Conservation (phyloP, 2,888 invertebrate genomes). For the Ischnus inquisitorius region DNA sequence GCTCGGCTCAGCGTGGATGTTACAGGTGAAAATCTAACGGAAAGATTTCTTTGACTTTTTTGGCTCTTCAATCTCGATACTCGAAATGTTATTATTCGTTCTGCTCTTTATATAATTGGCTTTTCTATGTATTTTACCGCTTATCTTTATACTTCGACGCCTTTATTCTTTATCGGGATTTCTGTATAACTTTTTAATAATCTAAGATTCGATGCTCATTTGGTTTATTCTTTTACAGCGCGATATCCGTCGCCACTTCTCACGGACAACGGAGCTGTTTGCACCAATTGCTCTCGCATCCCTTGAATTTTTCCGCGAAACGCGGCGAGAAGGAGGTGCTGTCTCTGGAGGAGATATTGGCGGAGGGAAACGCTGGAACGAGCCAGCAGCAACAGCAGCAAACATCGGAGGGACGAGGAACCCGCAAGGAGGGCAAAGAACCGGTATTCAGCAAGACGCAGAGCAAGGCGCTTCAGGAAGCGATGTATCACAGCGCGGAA, state of each 20-base stretch:
- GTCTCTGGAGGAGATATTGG: conserved; percentile 95
- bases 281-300: conserved; percentile 92
- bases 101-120: too few species aligned
- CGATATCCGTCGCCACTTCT: conserved; percentile 95
- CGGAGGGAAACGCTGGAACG: conserved; percentile 89
- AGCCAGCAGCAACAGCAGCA: conserved; percentile 78
- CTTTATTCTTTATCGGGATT: too few species aligned
- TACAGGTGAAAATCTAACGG: conserved; percentile 87
- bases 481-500: conserved; percentile 97
- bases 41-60: not conserved
- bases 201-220: not conserved
- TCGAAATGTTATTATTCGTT: too few species aligned
- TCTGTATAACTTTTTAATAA: too few species aligned
- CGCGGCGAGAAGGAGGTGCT: conserved; percentile 90
- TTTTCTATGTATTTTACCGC: too few species aligned
- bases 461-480: conserved; percentile 94
- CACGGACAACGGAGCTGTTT: conserved; percentile 94
- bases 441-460: conserved; percentile 91
- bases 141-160: too few species aligned
- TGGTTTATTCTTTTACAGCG: conserved; percentile 86
- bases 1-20: conserved; percentile 94
- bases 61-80: not conserved
- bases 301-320: conserved; percentile 87
- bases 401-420: conserved; percentile 83
- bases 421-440: conserved; percentile 81